Evolutionary conservation across 2,888 invertebrate genomes (phyloP), one percentile per base, ranked within the genome.

Genomic region (Drosophila rubida): DNA sequence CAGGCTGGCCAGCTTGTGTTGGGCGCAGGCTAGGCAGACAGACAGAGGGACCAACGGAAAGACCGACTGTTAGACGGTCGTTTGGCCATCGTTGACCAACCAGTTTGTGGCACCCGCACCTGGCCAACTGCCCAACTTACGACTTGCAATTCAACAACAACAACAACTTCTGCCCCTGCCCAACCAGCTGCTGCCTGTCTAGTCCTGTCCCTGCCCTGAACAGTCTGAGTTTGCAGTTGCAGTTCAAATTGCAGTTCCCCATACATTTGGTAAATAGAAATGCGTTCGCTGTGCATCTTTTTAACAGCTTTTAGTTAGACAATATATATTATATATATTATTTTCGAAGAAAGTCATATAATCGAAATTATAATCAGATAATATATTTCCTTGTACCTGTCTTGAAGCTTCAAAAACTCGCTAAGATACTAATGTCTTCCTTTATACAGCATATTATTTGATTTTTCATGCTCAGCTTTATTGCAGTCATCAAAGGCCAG

Each of bases 61-160:
- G 54, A 30, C 48, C 41, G 55, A 19, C 49, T 45, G 44, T 19
- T 45, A 46, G 62, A 32, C 54, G 62, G 37, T 65, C 71, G 67
- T 80, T 80, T 79, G 88, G 78, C 79, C 84, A 83, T 79, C 83
- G 78, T 51, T 67, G 69, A 66, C 54, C 88, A 83, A 83, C 88
- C 82, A 88, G 88, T 83, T 83, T 82, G 64, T 71, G 75, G 79
- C 88, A 88, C 90, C 89, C 90, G 90, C 88, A 88, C 90, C 88
- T 89, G 88, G 90, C 76, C 90, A 88, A 87, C 78, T 80, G 90
- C 89, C 89, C 82, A 82, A 82, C 87, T 83, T 79, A 86, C 86
- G 72, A 71, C 72, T 78, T 62, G 49, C 48, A 42, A 58, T 59
- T 63, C 39, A 53, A 19, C 27, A 53, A 27, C 39, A 27, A 22